phyloP scores from a whole-genome alignment of 2,113 vertebrate species.

The Nesospiza acunhae region DNA sequence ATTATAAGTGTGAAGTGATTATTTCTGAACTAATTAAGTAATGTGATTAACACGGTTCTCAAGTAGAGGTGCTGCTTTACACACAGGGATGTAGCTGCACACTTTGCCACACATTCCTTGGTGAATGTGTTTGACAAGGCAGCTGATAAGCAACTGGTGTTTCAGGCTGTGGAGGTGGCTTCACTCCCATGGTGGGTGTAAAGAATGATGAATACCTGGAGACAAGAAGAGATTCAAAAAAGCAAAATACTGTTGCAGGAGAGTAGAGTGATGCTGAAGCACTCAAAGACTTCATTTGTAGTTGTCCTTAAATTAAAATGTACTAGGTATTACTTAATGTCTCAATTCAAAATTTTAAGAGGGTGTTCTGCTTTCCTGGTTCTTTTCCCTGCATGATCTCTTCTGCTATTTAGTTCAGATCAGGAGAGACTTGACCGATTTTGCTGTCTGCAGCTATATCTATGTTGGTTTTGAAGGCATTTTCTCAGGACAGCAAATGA shows the following conservation, averaged over 20 bases:
- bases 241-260: not conserved
- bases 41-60: not conserved
- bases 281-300: not conserved
- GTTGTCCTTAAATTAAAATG: not conserved
- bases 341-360: not conserved
- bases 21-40: conserved; percentile 46
- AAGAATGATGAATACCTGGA: not conserved
- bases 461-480: not conserved
- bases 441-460: not conserved
- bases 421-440: not conserved
- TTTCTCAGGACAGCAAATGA: not conserved
- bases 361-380: not conserved
- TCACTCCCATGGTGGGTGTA: not conserved
- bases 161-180: not conserved
- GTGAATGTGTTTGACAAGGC: not conserved
- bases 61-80: conserved; percentile 23
- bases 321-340: not conserved
- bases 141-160: not conserved
- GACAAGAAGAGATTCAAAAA: not conserved
- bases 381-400: not conserved
- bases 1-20: conserved; percentile 29
- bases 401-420: not conserved
- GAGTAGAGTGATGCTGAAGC: not conserved
- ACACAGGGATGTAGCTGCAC: not conserved
- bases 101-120: not conserved